Evolutionary conservation across 2,888 invertebrate genomes (phyloP).

Genomic region (Platycheirus albimanus): DNA sequence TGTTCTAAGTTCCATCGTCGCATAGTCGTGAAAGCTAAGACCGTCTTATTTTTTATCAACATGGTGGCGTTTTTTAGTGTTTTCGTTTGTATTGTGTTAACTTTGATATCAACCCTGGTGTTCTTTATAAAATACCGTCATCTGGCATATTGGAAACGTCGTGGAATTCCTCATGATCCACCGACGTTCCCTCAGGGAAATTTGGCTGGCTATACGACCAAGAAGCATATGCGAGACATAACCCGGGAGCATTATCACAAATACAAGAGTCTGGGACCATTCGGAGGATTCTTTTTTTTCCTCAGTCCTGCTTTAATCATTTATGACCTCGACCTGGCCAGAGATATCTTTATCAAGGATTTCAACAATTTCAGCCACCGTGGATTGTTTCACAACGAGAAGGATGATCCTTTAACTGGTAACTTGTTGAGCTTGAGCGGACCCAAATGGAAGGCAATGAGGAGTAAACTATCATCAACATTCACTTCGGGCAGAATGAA

Average conservation of each 20-base stretch:
- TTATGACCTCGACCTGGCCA: constrained; percentile 79
- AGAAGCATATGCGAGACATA: constrained; percentile 4
- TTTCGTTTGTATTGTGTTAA: constrained; percentile 22
- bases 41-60: background rate
- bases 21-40: no score
- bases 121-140: background rate
- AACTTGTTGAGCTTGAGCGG: constrained; percentile 82
- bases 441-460: constrained; percentile 80
- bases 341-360: constrained; percentile 78
- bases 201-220: constrained; percentile 76
- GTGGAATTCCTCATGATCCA: constrained; percentile 79
- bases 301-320: constrained; percentile 78
- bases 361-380: constrained; percentile 79
- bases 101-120: background rate
- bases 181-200: constrained; percentile 79
- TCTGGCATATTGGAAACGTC: constrained; percentile 78
- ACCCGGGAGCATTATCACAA: constrained; percentile 76
- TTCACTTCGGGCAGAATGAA: constrained; percentile 78
- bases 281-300: constrained; percentile 79
- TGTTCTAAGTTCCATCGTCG: no score
- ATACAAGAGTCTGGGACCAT: constrained; percentile 76
- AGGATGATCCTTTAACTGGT: constrained; percentile 80
- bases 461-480: constrained; percentile 77
- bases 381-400: constrained; percentile 78
- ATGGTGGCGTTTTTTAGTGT: constrained; percentile 2